A percentile compares a stretch with the other conserved stretches of the same genome.
Conservation (phyloP, 2,797 vertebrate genomes). For the Acestrorhynchus altus region DNA sequence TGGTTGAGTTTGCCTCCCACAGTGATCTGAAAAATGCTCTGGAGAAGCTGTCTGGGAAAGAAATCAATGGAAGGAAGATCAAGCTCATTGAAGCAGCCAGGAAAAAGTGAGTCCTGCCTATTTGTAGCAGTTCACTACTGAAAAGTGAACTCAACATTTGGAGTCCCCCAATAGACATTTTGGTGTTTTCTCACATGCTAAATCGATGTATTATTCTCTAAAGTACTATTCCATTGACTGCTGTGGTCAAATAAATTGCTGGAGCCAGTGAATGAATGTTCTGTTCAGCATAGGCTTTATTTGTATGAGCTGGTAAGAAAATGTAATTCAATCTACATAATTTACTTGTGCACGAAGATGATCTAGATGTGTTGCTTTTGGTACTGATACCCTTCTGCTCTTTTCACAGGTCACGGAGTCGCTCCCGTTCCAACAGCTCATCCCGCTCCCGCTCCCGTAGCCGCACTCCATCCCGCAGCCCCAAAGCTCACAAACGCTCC, state of each 20-base stretch:
- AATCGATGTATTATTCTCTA: not conserved
- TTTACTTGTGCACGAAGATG: too few species aligned
- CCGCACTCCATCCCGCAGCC: constrained; percentile 68
- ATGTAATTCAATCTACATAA: not conserved
- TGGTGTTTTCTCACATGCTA: not conserved
- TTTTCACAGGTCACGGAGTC: constrained; percentile 80
- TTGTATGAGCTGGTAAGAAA: not conserved
- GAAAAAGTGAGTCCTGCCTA: constrained; percentile 75
- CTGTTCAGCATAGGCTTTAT: too few species aligned
- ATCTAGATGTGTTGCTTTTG: too few species aligned
- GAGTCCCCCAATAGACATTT: not conserved
- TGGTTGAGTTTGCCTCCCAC: constrained; percentile 97
- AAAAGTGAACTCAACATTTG: too few species aligned
- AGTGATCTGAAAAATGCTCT: constrained; percentile 97
- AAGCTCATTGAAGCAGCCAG: constrained; percentile 93
- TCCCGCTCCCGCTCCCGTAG: constrained; percentile 82
- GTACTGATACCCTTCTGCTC: not conserved
- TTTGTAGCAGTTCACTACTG: not conserved
- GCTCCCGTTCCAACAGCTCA: constrained; percentile 89
- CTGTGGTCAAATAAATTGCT: not conserved
- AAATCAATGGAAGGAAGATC: constrained; percentile 98
- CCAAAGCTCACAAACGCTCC: constrained; percentile 62
- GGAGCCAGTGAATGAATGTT: not conserved
- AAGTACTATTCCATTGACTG: not conserved
- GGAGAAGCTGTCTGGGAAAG: constrained; percentile 96